Percentiles rank a stretch among this genome's conserved stretches.
Evolutionary conservation across 2,113 vertebrate genomes (phyloP).

Genomic region (Fulica atra): DNA sequence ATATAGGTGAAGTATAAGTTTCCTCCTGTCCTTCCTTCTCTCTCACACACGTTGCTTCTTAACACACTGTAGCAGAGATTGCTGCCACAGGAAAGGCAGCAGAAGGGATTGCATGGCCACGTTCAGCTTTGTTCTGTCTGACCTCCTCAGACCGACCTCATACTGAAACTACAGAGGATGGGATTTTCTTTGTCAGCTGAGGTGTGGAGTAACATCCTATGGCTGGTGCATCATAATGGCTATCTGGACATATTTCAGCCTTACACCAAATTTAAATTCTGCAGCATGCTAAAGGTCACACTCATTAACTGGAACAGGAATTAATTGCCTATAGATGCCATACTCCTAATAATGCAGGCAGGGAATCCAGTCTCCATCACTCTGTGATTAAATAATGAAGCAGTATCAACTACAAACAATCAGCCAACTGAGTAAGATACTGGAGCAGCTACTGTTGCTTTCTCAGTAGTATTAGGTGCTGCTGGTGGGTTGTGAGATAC

Average conservation of each 20-base stretch:
- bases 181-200: neutral
- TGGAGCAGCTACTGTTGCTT: neutral
- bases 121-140: neutral
- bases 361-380: neutral
- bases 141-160: neutral
- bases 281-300: neutral
- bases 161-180: neutral
- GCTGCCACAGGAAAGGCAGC: neutral
- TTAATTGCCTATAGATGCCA: neutral
- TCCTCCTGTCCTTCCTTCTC: neutral
- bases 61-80: neutral
- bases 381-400: neutral
- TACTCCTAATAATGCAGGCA: neutral
- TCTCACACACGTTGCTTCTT: neutral
- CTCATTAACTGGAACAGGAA: neutral
- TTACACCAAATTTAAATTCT: neutral
- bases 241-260: neutral
- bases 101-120: fast-evolving
- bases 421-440: neutral
- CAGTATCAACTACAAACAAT: neutral
- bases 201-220: neutral
- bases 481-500: neutral
- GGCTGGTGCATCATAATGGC: neutral
- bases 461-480: neutral
- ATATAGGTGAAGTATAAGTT: neutral